Conservation (phyloP, 2,888 invertebrate species). For the Alviniconcha strummeri region DNA sequence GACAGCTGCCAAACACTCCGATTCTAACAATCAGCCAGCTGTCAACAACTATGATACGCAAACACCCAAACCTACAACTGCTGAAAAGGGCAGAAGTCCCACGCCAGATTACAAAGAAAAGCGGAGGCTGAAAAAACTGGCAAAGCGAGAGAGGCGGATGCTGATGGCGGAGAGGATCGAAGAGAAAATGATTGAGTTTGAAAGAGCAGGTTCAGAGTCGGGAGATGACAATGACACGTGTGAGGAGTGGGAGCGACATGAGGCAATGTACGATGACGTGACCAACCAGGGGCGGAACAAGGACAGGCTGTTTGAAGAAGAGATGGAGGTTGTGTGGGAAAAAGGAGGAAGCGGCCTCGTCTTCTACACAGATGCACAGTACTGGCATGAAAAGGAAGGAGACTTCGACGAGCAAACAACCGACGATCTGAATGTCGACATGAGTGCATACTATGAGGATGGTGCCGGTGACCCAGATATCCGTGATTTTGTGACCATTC, state of each 20-base stretch:
- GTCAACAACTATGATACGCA: no score
- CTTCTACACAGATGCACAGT: conserved; percentile 78
- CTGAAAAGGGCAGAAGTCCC: background rate
- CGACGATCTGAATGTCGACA: conserved; percentile 79
- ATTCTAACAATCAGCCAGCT: no score
- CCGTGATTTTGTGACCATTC: conserved; percentile 74
- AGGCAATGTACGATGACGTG: conserved; percentile 76
- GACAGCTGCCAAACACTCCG: no score
- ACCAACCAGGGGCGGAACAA: conserved; percentile 75
- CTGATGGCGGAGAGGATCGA: conserved; percentile 61
- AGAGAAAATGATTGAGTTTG: conserved; percentile 57
- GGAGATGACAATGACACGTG: conserved; percentile 32
- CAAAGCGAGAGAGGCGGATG: conserved; percentile 30
- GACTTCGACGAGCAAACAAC: conserved; percentile 77
- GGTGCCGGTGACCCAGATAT: conserved; percentile 75
- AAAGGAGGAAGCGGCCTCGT: conserved; percentile 79
- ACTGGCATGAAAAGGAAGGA: conserved; percentile 76
- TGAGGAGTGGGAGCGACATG: conserved; percentile 78
- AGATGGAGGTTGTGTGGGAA: conserved; percentile 77
- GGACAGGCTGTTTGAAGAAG: conserved; percentile 74
- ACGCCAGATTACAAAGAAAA: conserved; percentile 29
- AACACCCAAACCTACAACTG: background rate
- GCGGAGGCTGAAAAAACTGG: conserved; percentile 37
- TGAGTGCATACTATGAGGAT: conserved; percentile 75
- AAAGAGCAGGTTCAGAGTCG: conserved; percentile 9